Conservation (phyloP, 2,113 vertebrate species). For the Silurus asotus region DNA sequence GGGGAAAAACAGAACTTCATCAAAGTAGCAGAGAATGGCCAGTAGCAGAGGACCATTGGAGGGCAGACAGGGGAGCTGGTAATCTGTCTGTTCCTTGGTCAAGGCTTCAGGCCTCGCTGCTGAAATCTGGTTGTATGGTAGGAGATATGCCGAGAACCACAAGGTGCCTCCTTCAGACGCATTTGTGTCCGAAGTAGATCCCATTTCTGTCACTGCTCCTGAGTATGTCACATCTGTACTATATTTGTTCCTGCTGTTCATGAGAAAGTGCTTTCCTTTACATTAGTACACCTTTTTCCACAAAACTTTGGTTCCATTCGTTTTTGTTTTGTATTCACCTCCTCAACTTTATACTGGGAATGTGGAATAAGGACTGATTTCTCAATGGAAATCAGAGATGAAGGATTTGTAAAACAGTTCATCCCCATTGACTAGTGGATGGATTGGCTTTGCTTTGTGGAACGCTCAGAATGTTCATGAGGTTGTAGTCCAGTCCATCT, state of each 20-base stretch:
- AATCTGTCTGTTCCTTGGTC: conserved; percentile 21
- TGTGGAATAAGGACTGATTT: conserved; percentile 28
- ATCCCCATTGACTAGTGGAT: conserved; percentile 44
- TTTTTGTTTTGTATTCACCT: conserved; percentile 50
- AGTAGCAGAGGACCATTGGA: conserved; percentile 42
- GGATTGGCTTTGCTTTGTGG: conserved; percentile 42
- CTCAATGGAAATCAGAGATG: conserved; percentile 42
- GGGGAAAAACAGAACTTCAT: conserved; percentile 50
- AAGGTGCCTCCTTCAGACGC: conserved; percentile 47
- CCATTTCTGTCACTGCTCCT: conserved; percentile 59
- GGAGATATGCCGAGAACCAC: conserved; percentile 42
- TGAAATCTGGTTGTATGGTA: conserved; percentile 34
- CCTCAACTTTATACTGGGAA: conserved; percentile 40
- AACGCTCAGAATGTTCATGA: background rate
- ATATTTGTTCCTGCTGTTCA: conserved; percentile 53
- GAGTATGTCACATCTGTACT: conserved; percentile 41
- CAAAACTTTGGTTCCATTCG: conserved; percentile 37
- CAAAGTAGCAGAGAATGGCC: conserved; percentile 41
- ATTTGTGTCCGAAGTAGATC: conserved; percentile 53
- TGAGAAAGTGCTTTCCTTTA: conserved; percentile 27
- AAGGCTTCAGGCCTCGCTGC: background rate
- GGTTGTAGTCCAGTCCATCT: background rate
- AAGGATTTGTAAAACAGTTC: conserved; percentile 59
- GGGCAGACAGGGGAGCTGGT: conserved; percentile 36
- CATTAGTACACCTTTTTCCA: conserved; percentile 23